Percentiles rank a stretch among this genome's conserved stretches.
phyloP scores from a whole-genome alignment of 2,888 invertebrate genomes.

The Cheilosia vernalis region DNA sequence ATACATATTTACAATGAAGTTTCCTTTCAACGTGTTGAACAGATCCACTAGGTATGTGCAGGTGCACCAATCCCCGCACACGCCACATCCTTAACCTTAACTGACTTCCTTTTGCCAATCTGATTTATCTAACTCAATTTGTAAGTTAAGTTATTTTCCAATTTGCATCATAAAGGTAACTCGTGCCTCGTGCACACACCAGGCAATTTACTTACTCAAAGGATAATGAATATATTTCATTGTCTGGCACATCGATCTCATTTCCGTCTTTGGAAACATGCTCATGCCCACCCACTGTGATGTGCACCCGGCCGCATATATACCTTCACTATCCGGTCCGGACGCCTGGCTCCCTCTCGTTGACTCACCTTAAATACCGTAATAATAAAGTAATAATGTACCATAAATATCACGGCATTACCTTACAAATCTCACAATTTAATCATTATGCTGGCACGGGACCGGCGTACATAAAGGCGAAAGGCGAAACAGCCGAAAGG shows the following conservation, averaged over 20 bases:
- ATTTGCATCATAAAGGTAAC: conserved; percentile 68
- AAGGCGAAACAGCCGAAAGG: conserved; percentile 24
- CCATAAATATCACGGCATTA: conserved; percentile 68
- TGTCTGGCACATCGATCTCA: conserved; percentile 73
- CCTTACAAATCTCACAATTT: conserved; percentile 71
- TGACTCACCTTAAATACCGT: conserved; percentile 43
- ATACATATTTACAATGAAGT: conserved; percentile 9
- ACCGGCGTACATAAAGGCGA: conserved; percentile 15
- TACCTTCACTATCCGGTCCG: background rate
- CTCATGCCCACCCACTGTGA: background rate
- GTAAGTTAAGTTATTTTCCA: conserved; percentile 69
- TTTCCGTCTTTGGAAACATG: conserved; percentile 45
- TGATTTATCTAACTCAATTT: conserved; percentile 64
- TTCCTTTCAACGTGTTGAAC: background rate
- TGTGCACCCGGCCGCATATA: background rate
- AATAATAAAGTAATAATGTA: conserved; percentile 73
- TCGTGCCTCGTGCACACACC: conserved; percentile 46
- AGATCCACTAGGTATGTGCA: background rate
- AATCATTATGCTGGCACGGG: conserved; percentile 60
- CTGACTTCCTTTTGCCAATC: conserved; percentile 22
- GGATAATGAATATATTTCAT: conserved; percentile 72
- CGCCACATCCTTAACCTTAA: background rate
- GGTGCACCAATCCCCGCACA: background rate
- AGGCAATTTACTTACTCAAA: conserved; percentile 66
- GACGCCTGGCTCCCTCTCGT: background rate